phyloP scores from a whole-genome alignment of 2,888 invertebrate species.

The Mongoloraphidia duomilia region DNA sequence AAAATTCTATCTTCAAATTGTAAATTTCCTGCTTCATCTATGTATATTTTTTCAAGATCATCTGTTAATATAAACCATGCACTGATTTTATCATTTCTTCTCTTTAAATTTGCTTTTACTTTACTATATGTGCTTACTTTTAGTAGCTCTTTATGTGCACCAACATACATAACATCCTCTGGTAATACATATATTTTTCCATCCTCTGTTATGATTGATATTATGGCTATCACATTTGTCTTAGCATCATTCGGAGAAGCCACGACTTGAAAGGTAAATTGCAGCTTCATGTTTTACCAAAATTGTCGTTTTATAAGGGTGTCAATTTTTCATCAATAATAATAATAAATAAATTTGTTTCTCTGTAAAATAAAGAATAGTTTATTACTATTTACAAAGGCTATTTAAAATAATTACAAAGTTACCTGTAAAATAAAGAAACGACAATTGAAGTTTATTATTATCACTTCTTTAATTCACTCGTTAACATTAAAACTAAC shows the following conservation, averaged over 20 bases:
- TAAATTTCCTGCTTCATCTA: conserved; percentile 14
- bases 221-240: conserved; percentile 11
- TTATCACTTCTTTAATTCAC: no score
- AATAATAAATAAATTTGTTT: no score
- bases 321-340: no score
- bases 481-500: no score
- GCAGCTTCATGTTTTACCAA: conserved; percentile 7
- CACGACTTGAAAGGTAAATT: conserved; percentile 10
- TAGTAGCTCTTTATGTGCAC: conserved; percentile 8
- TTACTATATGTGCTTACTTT: conserved; percentile 11
- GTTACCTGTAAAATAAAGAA: no score
- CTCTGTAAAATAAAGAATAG: no score
- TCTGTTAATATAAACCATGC: conserved; percentile 14
- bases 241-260: conserved; percentile 12
- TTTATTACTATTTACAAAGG: no score
- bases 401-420: no score
- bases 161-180: conserved; percentile 1
- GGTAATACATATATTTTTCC: conserved; percentile 9
- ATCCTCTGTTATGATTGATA: conserved; percentile 12
- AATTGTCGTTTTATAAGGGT: conserved; percentile 12
- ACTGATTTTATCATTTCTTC: conserved; percentile 12
- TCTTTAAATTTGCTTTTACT: no score
- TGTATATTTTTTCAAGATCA: conserved; percentile 11
- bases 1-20: conserved; percentile 13
- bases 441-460: no score